Evolutionary conservation across 1,140 invertebrate genomes (phyloP), one percentile per base, ranked within the genome.

Genomic region (Monochamus saltuarius): DNA sequence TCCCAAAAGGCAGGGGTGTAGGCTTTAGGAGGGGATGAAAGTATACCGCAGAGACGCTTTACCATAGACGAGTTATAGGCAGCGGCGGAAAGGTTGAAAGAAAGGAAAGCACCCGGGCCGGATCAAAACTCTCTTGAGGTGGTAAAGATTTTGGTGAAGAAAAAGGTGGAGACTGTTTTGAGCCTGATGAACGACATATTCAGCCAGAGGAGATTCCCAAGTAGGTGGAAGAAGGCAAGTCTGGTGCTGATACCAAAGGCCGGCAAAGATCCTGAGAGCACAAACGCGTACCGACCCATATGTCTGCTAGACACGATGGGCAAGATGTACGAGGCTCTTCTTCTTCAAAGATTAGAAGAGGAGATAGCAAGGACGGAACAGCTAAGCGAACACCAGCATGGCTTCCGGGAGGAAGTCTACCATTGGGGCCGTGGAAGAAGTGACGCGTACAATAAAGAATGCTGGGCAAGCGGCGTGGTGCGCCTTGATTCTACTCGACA

Each of bases 391-490:
- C 14, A 22, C 11, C 46, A 49, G 11, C 17, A 16, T 22, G 46
- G 46, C 7, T 49, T 14, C 19, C 16, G 46, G 16, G 17, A 52
- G 57, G 6, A 53, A 22, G 42, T 51, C 49, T 8, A 60, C 61
- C 2, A 16, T 61, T 7, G 45, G 56, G n/a, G 61, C 64, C 7
- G 19, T 66, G 6, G 40, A 53, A 43, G 4, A 38, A 14, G 35
- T 66, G 14, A 8, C 39, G 2, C 13, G 49, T 17, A 50, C 17
- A 13, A 14, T 14, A 11, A 22, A 14, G 8, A 46, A 8, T 4
- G 16, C n/a, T 0, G 42, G 17, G 19, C 37, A 37, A 16, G 22
- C 2, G 6, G 45, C 40, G n/a, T 51, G 36, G 61, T 38, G 60
- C 19, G 43, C 47, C 2, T 7, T 51, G 42, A 56, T 65, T 7